A percentile compares a stretch with the other conserved stretches of the same genome.
Conservation (phyloP, 2,113 vertebrate genomes). For the Oncorhynchus kisutch region DNA sequence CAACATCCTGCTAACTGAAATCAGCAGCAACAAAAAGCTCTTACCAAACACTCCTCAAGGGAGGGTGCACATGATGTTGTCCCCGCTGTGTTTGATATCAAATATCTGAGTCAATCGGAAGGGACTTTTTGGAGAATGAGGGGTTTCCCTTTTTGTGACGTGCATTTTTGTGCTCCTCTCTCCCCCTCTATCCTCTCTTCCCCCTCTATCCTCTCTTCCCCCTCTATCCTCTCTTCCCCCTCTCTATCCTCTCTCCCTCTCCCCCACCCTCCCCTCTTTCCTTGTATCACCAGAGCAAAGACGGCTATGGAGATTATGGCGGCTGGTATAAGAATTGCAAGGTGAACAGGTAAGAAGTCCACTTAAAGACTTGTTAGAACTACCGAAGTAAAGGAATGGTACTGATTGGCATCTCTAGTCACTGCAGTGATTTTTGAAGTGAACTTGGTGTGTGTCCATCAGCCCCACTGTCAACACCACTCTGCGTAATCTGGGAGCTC, state of each 20-base stretch:
- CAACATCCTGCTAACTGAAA: no score
- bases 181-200: background rate
- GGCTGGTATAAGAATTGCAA: slow-evolving; percentile 88
- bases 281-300: slow-evolving; percentile 65
- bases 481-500: slow-evolving; percentile 76
- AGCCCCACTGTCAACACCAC: slow-evolving; percentile 73
- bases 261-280: no score
- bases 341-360: slow-evolving; percentile 80
- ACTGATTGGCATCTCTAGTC: background rate
- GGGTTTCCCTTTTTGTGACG: background rate
- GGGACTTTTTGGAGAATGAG: background rate
- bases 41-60: no score
- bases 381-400: background rate
- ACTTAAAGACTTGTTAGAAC: no score
- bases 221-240: background rate
- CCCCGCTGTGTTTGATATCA: no score
- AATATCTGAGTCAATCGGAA: no score
- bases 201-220: no score
- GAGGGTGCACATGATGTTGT: no score
- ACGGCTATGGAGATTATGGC: slow-evolving; percentile 78
- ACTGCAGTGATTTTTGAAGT: no score
- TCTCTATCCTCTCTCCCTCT: no score
- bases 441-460: slow-evolving; percentile 1
- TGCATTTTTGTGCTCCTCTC: background rate
- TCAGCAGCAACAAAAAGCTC: no score